Evolutionary conservation across 2,113 vertebrate species (phyloP).

Genomic region (Daboia siamensis): DNA sequence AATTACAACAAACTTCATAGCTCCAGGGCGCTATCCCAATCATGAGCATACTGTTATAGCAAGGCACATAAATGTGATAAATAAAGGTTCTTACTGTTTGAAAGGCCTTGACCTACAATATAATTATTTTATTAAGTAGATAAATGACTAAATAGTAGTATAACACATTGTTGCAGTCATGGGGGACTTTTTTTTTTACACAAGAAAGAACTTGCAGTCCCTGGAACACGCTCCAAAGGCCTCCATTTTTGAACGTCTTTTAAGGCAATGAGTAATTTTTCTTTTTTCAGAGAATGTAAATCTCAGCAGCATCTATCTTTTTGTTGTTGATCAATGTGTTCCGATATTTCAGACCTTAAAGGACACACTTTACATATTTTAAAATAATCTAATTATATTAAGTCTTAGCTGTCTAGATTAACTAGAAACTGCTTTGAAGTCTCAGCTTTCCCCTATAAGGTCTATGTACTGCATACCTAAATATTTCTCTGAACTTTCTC

Average conservation of each 20-base stretch:
- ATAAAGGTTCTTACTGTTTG: not conserved
- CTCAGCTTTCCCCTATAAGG: not conserved
- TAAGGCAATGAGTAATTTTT: not conserved
- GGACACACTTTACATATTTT: slow-evolving; percentile 4
- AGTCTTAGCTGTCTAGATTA: not conserved
- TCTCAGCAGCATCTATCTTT: not conserved
- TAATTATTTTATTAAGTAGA: not conserved
- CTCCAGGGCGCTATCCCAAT: not conserved
- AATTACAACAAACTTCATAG: not conserved
- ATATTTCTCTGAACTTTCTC: slow-evolving; percentile 39
- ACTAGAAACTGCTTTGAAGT: not conserved
- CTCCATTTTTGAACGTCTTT: not conserved
- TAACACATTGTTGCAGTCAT: not conserved
- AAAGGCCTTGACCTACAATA: not conserved
- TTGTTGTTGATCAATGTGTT: not conserved
- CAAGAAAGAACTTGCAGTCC: not conserved
- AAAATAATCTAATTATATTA: not conserved
- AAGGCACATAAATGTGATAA: not conserved
- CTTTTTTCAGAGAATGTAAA: not conserved
- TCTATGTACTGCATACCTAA: slow-evolving; percentile 30
- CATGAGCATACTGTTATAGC: not conserved
- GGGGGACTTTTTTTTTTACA: not conserved
- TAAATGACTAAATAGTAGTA: not conserved
- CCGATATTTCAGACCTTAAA: not conserved
- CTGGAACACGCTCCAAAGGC: not conserved